Evolutionary conservation across 1,140 invertebrate genomes (phyloP).

Genomic region (Metopolophium dirhodum): DNA sequence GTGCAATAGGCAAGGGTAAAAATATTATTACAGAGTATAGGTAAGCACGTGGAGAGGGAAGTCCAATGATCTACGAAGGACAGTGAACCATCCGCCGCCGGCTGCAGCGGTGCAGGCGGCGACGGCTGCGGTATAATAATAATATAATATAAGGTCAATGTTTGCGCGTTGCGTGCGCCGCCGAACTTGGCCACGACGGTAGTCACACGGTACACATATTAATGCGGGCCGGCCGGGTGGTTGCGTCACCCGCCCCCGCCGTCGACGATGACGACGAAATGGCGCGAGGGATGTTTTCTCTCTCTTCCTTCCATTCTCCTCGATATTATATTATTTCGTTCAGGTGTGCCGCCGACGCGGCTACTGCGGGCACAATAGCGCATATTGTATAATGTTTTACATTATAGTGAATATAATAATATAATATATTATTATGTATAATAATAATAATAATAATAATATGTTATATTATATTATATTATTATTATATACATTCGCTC

Average conservation of each 20-base stretch:
- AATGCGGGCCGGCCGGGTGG: constrained; percentile 33
- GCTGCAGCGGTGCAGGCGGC: not conserved
- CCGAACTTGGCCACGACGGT: not conserved
- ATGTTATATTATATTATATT: not conserved
- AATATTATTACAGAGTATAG: not conserved
- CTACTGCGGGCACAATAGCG: not conserved
- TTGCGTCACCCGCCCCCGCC: constrained; percentile 31
- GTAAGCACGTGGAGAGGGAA: constrained; percentile 8
- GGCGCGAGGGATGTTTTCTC: not conserved
- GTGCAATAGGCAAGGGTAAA: constrained; percentile 11
- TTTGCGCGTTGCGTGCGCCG: constrained; percentile 49
- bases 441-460: not conserved
- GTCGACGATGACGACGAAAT: no score
- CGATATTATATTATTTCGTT: not conserved
- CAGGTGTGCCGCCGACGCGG: not conserved
- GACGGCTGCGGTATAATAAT: not conserved
- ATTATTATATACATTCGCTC: not conserved
- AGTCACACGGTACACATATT: not conserved
- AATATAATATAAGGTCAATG: constrained; percentile 41
- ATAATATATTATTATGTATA: constrained; percentile 5
- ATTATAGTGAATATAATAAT: not conserved
- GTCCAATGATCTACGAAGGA: constrained; percentile 51
- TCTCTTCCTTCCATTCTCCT: not conserved
- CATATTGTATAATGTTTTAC: not conserved
- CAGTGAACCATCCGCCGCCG: constrained; percentile 47